phyloP scores from a whole-genome alignment of 2,113 vertebrate species.

The Arothron firmamentum region DNA sequence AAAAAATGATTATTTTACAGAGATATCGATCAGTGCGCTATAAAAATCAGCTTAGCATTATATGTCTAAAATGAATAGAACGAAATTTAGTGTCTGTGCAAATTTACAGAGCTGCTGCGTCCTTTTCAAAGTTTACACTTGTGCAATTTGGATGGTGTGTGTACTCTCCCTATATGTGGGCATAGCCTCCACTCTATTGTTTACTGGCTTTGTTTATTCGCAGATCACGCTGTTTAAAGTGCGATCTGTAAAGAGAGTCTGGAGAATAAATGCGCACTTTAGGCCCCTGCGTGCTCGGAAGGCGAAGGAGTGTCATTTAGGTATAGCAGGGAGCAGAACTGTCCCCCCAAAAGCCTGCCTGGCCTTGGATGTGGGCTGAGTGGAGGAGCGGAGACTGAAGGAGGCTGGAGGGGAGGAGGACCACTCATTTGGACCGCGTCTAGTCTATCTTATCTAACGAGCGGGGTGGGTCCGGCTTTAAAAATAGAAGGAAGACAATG shows the following conservation, averaged over 20 bases:
- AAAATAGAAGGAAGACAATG: constrained; percentile 79
- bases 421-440: constrained; percentile 64
- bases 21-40: constrained; percentile 99
- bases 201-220: constrained; percentile 93
- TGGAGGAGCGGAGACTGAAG: neutral
- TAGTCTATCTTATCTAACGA: constrained; percentile 79
- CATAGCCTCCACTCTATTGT: constrained; percentile 80
- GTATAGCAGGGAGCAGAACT: constrained; percentile 25
- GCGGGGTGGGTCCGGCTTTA: constrained; percentile 79
- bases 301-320: constrained; percentile 43
- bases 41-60: constrained; percentile 95
- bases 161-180: constrained; percentile 76
- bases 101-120: constrained; percentile 91
- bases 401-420: neutral
- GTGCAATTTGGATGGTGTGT: constrained; percentile 85
- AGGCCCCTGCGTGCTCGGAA: constrained; percentile 62
- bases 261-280: constrained; percentile 72
- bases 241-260: constrained; percentile 70
- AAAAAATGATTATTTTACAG: constrained; percentile 98
- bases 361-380: constrained; percentile 66
- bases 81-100: constrained; percentile 92
- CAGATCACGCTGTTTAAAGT: constrained; percentile 86
- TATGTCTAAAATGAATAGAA: constrained; percentile 85
- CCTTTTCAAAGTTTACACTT: constrained; percentile 88
- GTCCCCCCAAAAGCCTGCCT: constrained; percentile 13